Evolutionary conservation across 2,797 vertebrate genomes (phyloP).

Genomic region (Pipistrellus pygmaeus): DNA sequence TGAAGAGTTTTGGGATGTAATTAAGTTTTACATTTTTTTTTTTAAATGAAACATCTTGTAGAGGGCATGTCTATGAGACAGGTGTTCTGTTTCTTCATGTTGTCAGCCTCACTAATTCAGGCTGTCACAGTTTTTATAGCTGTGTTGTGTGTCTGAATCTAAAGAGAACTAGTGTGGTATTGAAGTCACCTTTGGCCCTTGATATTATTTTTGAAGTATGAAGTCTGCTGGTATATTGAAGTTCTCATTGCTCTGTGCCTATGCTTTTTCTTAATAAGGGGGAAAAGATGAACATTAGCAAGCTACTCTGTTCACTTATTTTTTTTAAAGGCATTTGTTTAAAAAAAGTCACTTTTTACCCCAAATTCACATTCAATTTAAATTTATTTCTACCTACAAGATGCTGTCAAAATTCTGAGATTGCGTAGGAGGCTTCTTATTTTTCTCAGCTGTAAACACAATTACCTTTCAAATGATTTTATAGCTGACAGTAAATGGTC

Average conservation of each 20-base stretch:
- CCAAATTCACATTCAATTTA: slow-evolving; percentile 75
- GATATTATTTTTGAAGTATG: slow-evolving; percentile 32
- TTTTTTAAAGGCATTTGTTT: slow-evolving; percentile 1
- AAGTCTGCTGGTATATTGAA: slow-evolving; percentile 58
- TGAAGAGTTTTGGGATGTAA: not conserved
- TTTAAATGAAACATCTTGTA: not conserved
- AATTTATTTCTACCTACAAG: slow-evolving; percentile 74
- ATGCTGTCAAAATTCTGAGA: slow-evolving; percentile 78
- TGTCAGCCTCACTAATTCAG: not conserved
- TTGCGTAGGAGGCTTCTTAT: slow-evolving; percentile 78
- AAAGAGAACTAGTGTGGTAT: not conserved
- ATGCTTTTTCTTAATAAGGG: slow-evolving; percentile 11
- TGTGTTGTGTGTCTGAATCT: not conserved
- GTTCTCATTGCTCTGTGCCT: not conserved
- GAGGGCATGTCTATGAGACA: not conserved
- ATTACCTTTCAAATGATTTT: slow-evolving; percentile 84
- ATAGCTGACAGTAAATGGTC: slow-evolving; percentile 80
- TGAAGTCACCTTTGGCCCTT: slow-evolving; percentile 9
- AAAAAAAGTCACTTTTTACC: slow-evolving; percentile 54
- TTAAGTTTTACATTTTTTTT: not conserved
- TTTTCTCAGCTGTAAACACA: slow-evolving; percentile 83
- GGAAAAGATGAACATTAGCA: slow-evolving; percentile 1
- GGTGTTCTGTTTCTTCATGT: not conserved
- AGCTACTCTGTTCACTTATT: slow-evolving; percentile 60
- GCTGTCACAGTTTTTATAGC: not conserved